A percentile compares a stretch with the other conserved stretches of the same genome.
phyloP scores from a whole-genome alignment of 2,113 vertebrate species.

The Danionella cerebrum region DNA sequence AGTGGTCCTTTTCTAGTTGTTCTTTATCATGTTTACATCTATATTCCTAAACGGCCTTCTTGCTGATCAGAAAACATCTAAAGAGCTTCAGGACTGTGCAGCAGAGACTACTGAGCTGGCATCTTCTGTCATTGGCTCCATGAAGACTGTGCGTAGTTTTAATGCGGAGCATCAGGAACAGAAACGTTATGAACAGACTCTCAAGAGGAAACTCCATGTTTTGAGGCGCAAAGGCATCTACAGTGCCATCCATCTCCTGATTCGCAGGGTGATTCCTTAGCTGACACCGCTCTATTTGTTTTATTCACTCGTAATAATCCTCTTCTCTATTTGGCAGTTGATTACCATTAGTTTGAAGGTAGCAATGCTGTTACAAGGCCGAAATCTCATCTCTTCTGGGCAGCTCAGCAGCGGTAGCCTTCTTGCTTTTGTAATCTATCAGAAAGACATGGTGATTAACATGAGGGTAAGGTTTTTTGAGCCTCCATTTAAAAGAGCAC shows the following conservation, averaged over 20 bases:
- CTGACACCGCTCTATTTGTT: no score
- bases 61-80: slow-evolving; percentile 52
- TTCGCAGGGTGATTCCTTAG: slow-evolving; percentile 64
- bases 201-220: slow-evolving; percentile 54
- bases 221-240: slow-evolving; percentile 51
- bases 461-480: slow-evolving; percentile 66
- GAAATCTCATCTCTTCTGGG: slow-evolving; percentile 58
- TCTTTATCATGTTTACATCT: neutral
- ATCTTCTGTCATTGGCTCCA: slow-evolving; percentile 55
- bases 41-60: neutral
- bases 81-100: slow-evolving; percentile 65
- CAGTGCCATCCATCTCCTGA: slow-evolving; percentile 37
- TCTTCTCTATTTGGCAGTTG: no score
- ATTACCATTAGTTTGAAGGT: slow-evolving; percentile 57
- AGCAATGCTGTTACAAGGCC: slow-evolving; percentile 63
- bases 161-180: slow-evolving; percentile 63
- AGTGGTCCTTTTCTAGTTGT: neutral
- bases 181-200: slow-evolving; percentile 53
- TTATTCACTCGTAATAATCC: no score
- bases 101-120: slow-evolving; percentile 65
- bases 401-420: slow-evolving; percentile 64
- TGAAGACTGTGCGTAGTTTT: slow-evolving; percentile 72
- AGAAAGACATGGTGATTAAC: slow-evolving; percentile 54
- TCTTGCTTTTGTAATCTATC: slow-evolving; percentile 79
- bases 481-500: no score